Conservation (phyloP, 2,113 vertebrate genomes). For the Narcine bancroftii region DNA sequence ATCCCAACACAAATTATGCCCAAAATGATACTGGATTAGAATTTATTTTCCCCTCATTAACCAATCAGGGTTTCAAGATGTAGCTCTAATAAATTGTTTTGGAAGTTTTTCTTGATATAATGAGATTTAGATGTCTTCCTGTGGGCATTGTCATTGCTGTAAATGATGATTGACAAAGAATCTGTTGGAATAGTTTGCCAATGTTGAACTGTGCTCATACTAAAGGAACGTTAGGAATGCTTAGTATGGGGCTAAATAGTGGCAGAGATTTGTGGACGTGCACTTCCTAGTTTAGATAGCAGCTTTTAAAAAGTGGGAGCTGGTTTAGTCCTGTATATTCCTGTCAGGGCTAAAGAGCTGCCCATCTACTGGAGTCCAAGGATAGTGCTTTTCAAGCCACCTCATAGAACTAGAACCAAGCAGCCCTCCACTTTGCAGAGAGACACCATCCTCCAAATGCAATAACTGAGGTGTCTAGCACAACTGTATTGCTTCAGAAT, state of each 20-base stretch:
- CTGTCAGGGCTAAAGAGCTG: not conserved
- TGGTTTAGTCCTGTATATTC: not conserved
- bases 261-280: not conserved
- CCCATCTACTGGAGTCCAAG: not conserved
- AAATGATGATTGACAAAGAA: not conserved
- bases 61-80: no score
- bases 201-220: not conserved
- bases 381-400: no score
- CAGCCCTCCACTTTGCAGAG: no score
- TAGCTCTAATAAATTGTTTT: no score
- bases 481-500: no score
- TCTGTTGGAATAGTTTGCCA: not conserved
- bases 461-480: no score
- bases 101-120: no score
- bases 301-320: not conserved
- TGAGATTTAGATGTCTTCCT: not conserved
- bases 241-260: not conserved
- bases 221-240: no score
- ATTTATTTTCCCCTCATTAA: not conserved
- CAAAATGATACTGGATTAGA: not conserved
- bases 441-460: no score
- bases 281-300: not conserved
- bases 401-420: not conserved
- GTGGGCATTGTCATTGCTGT: not conserved
- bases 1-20: not conserved